Percentiles rank a stretch among this genome's conserved stretches.
These are phyloP conservation scores for Eurypyga helias DNA, from an alignment of 2,113 vertebrate species.

Conservation along the genomic window DNA sequence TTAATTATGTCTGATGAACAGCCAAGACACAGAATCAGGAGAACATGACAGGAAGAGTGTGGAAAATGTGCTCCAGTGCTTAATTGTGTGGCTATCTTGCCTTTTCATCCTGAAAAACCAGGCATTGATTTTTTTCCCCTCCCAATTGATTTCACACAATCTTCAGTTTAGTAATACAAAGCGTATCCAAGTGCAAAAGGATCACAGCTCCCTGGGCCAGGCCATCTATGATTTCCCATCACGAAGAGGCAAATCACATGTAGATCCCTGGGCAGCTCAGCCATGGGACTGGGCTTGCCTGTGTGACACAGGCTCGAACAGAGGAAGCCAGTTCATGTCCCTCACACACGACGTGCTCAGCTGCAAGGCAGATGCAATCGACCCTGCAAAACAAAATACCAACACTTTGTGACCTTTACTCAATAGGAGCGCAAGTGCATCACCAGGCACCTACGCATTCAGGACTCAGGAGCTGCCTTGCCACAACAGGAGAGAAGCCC, in stretches of 20 bases:
- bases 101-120: conserved; percentile 74
- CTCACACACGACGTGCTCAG: neutral
- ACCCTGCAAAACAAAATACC: neutral
- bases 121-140: conserved; percentile 71
- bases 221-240: neutral
- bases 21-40: conserved; percentile 66
- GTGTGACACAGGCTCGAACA: neutral
- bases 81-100: conserved; percentile 77
- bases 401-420: neutral
- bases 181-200: conserved; percentile 46
- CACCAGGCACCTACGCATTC: neutral
- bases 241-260: neutral
- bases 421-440: neutral
- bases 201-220: neutral
- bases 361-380: neutral
- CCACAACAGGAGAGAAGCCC: neutral
- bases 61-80: conserved; percentile 66
- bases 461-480: neutral
- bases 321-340: neutral
- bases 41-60: conserved; percentile 70
- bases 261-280: neutral
- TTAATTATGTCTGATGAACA: conserved; percentile 84
- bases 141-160: conserved; percentile 77
- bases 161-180: conserved; percentile 69
- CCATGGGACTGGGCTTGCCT: neutral